Percentiles rank a stretch among this genome's conserved stretches.
These are phyloP conservation scores for Tipula lateralis DNA, from an alignment of 2,888 invertebrate species.

Conservation along the genomic window DNA sequence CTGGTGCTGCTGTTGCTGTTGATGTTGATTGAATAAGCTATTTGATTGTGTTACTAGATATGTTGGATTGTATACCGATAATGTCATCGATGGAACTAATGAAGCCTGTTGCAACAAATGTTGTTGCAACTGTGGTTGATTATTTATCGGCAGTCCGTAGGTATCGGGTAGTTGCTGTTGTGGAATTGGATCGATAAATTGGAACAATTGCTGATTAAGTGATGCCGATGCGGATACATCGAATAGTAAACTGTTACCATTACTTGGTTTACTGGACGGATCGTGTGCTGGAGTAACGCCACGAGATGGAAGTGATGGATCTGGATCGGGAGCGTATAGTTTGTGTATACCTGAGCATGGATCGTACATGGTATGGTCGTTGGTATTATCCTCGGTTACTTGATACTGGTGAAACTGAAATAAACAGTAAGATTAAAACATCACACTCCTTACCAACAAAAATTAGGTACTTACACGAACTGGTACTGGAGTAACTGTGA, in stretches of 20 bases:
- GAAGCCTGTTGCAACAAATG: slow-evolving; percentile 41
- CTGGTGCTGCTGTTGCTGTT: slow-evolving; percentile 38
- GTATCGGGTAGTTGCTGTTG: slow-evolving; percentile 50
- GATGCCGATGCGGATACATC: slow-evolving; percentile 45
- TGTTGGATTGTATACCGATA: slow-evolving; percentile 43
- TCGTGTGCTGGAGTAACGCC: slow-evolving; percentile 48
- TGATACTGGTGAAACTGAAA: slow-evolving; percentile 48
- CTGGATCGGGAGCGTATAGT: slow-evolving; percentile 52
- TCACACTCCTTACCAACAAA: not conserved
- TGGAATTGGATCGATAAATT: slow-evolving; percentile 48
- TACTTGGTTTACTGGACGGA: slow-evolving; percentile 49
- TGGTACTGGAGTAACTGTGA: not conserved
- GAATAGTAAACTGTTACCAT: slow-evolving; percentile 45
- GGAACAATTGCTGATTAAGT: slow-evolving; percentile 49
- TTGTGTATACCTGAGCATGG: slow-evolving; percentile 48
- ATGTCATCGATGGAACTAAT: slow-evolving; percentile 40
- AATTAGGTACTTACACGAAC: not conserved
- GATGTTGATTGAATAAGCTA: slow-evolving; percentile 46
- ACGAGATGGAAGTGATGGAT: slow-evolving; percentile 48
- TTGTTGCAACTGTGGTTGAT: slow-evolving; percentile 48
- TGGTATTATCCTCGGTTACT: slow-evolving; percentile 53
- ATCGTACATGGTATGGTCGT: slow-evolving; percentile 47
- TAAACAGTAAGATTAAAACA: not conserved
- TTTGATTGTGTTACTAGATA: slow-evolving; percentile 49
- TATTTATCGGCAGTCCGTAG: slow-evolving; percentile 50